These are phyloP conservation scores for Hydropsyche betteni DNA, from an alignment of 2,888 invertebrate species.

Conservation along the genomic window DNA sequence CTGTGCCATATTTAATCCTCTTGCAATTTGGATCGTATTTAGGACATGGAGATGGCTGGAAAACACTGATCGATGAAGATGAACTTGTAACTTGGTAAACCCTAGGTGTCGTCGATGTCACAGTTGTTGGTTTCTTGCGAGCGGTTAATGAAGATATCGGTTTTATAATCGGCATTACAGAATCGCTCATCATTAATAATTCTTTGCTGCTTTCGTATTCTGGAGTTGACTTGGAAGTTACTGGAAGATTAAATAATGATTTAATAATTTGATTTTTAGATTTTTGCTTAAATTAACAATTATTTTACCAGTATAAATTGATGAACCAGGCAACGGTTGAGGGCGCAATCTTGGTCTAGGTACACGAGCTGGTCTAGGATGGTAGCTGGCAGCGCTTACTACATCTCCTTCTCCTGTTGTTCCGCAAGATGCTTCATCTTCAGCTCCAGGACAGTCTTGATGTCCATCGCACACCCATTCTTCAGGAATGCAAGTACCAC, in stretches of 20 bases:
- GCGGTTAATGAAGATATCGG: conserved; percentile 54
- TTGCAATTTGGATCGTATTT: conserved; percentile 42
- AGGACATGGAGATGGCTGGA: not conserved
- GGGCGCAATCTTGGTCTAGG: conserved; percentile 43
- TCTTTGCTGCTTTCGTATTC: conserved; percentile 69
- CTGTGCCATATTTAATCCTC: conserved; percentile 41
- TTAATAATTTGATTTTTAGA: not conserved
- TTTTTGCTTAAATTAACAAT: conserved; percentile 2
- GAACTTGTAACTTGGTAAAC: conserved; percentile 22
- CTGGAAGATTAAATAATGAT: conserved; percentile 36
- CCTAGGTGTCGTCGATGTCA: conserved; percentile 26
- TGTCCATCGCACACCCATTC: conserved; percentile 65
- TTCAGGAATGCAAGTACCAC: conserved; percentile 59
- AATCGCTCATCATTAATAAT: conserved; percentile 69
- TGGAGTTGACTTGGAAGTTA: conserved; percentile 52
- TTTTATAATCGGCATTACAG: conserved; percentile 58
- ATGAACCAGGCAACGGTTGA: conserved; percentile 52
- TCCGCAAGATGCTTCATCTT: conserved; percentile 44
- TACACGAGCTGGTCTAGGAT: conserved; percentile 47
- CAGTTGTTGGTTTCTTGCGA: conserved; percentile 23
- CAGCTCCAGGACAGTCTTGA: conserved; percentile 62
- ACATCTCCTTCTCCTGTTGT: conserved; percentile 39
- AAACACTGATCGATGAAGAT: conserved; percentile 21
- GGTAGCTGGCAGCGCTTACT: conserved; percentile 49
- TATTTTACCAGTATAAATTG: conserved; percentile 41